A percentile compares a stretch with the other conserved stretches of the same genome.
Evolutionary conservation across 2,888 invertebrate species (phyloP).

Genomic region (Brachypalpus laphriformis): DNA sequence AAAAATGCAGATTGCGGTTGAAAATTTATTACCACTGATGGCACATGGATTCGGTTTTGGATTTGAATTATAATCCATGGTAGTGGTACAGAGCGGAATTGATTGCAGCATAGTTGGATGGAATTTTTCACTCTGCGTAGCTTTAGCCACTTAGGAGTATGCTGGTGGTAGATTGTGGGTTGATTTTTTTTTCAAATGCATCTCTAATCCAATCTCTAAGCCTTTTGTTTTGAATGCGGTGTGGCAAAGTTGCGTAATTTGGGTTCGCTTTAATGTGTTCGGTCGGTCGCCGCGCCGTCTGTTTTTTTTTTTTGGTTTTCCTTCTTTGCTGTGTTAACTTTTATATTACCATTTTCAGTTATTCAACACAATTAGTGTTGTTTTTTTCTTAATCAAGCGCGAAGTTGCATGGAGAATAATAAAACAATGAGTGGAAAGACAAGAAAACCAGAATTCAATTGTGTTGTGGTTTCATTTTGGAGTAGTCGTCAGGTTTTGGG

Average conservation of each 20-base stretch:
- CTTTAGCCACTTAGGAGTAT: slow-evolving; percentile 31
- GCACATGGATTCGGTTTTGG: slow-evolving; percentile 55
- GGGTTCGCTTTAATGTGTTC: slow-evolving; percentile 27
- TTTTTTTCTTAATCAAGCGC: slow-evolving; percentile 54
- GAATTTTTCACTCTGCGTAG: slow-evolving; percentile 38
- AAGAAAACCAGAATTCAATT: not conserved
- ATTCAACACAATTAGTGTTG: slow-evolving; percentile 47
- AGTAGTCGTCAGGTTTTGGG: not conserved
- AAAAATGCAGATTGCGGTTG: slow-evolving; percentile 65
- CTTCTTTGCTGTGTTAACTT: slow-evolving; percentile 17
- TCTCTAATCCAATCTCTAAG: slow-evolving; percentile 39
- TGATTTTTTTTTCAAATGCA: slow-evolving; percentile 45
- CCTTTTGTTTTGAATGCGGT: slow-evolving; percentile 56
- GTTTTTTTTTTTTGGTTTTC: slow-evolving; percentile 21
- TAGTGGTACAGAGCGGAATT: slow-evolving; percentile 32
- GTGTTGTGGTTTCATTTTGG: not conserved
- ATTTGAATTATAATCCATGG: slow-evolving; percentile 54
- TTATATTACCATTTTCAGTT: slow-evolving; percentile 54
- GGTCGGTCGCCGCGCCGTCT: slow-evolving; percentile 18
- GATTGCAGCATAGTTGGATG: slow-evolving; percentile 53
- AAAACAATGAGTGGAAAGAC: slow-evolving; percentile 29
- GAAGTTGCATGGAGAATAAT: slow-evolving; percentile 48
- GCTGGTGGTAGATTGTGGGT: slow-evolving; percentile 68
- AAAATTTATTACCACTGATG: slow-evolving; percentile 61
- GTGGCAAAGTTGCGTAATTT: slow-evolving; percentile 59